phyloP scores from a whole-genome alignment of 2,113 vertebrate genomes.

The Anolis sagrei region DNA sequence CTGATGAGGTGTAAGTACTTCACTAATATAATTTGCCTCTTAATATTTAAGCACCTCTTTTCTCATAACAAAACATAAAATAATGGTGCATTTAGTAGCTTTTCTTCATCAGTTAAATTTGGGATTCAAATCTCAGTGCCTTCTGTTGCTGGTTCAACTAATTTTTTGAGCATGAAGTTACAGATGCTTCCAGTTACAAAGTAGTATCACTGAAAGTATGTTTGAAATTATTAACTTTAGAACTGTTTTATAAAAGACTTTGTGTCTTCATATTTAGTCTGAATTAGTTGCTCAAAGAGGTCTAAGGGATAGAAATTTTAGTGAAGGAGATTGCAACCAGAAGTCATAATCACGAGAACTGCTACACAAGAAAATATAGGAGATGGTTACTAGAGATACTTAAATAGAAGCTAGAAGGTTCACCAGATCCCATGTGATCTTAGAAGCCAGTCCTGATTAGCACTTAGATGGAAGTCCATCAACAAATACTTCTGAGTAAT shows the following conservation, averaged over 20 bases:
- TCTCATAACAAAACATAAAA: background rate
- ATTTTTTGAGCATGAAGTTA: background rate
- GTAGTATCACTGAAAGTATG: background rate
- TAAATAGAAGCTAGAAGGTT: background rate
- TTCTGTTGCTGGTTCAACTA: background rate
- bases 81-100: conserved; percentile 26
- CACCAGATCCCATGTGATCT: no score
- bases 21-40: conserved; percentile 46
- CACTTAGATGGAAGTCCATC: no score
- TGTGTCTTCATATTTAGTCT: background rate
- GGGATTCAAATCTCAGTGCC: background rate
- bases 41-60: background rate
- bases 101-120: background rate
- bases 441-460: no score
- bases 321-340: background rate
- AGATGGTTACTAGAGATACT: background rate
- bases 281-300: background rate
- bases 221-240: background rate
- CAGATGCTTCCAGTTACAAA: background rate
- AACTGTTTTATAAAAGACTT: background rate
- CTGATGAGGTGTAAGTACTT: conserved; percentile 59
- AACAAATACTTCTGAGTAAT: no score
- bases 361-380: background rate
- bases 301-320: background rate
- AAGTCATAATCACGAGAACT: background rate